These are phyloP conservation scores for Itoplectis maculator DNA, from an alignment of 2,888 invertebrate genomes.

Conservation along the genomic window DNA sequence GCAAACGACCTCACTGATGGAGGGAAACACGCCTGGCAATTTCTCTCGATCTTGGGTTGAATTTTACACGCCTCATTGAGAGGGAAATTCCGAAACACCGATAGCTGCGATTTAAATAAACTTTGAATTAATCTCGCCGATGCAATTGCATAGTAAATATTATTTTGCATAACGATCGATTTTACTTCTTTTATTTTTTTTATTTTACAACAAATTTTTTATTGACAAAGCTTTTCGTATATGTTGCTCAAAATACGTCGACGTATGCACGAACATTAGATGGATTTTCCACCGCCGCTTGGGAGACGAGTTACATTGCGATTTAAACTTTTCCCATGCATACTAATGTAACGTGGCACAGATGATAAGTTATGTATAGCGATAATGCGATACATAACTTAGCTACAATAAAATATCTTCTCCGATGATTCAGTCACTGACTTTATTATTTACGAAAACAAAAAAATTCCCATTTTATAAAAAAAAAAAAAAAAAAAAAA, in stretches of 20 bases:
- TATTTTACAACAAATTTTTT: too few relatives aligned
- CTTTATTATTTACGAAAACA: too few relatives aligned
- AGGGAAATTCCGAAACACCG: not conserved
- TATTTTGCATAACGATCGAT: constrained; percentile 1
- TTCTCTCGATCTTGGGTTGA: not conserved
- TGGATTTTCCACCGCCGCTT: not conserved
- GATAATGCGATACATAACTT: not conserved
- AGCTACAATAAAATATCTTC: not conserved
- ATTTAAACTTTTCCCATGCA: constrained; percentile 77
- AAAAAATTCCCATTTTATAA: too few relatives aligned
- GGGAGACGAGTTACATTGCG: constrained; percentile 35
- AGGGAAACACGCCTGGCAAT: not conserved
- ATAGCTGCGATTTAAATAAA: not conserved
- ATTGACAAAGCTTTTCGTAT: not conserved
- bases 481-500: too few relatives aligned
- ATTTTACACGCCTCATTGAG: not conserved
- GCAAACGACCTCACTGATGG: not conserved
- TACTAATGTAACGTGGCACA: constrained; percentile 71
- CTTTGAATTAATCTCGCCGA: not conserved
- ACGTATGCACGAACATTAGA: not conserved
- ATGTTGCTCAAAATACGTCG: not conserved
- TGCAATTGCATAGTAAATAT: not conserved
- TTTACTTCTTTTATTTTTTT: not conserved
- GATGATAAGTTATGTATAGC: not conserved
- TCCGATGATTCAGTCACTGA: not conserved